Base-by-base conservation (phyloP, 2,113 vertebrate genomes). In the Clarias gariepinus region DNA sequence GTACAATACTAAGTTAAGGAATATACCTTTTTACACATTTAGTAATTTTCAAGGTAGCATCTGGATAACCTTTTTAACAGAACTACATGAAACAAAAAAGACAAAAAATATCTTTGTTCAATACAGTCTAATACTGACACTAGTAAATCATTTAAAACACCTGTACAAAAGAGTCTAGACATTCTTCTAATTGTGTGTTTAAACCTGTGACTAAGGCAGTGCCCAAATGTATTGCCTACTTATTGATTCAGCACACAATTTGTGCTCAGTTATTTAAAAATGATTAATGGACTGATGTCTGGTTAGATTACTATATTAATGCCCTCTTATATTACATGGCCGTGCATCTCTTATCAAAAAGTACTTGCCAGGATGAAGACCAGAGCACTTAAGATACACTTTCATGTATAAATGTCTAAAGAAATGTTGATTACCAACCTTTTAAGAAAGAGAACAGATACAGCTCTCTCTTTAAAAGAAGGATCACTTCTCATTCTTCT, bases 111-210 rank as follows among this genome's bases (percentile, higher is more conserved):
- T 0, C 10, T 58, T 79, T 80, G 84, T 47, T 30, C 60, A 30
- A 63, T 64, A 63, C 25, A 63, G 73, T 7, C 25, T 57, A 64
- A 69, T 41, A 41, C 66, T 85, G n/a, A 25, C 60, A 63, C 61
- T 61, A 41, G 21, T 33, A 53, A 25, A 74, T 77, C 13, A 12
- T 58, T 73, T 77, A 23, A 88, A 61, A 81, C 63, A 25, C 30
- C 74, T 81, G 76, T 81, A 81, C 58, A 89, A 53, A 86, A 47
- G 21, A 71, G 10, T 83, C 74, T 33, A 28, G 18, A 28, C 69
- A 76, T 76, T n/a, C 69, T 33, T 25, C 3, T 53, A 47, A 47
- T 23, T 4, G 30, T 61, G 55, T 33, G 28, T 63, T 33, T 71
- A 58, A 76, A 84, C 5, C 81, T 53, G 25, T 68, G 60, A 53